Conservation (phyloP, 2,888 invertebrate species). For the Aelia acuminata region DNA sequence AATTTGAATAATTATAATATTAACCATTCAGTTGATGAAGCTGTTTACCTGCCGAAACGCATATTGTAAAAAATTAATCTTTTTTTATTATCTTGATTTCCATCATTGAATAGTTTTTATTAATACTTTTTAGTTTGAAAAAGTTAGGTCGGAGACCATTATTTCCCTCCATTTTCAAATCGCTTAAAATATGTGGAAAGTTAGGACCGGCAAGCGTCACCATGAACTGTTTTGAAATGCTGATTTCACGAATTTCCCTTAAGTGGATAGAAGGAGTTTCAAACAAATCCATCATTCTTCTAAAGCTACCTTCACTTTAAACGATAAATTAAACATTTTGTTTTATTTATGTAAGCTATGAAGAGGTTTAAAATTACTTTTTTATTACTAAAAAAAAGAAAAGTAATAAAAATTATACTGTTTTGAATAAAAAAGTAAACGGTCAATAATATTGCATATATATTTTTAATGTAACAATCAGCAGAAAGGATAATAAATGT, state of each 20-base stretch:
- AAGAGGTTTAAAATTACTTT: not conserved
- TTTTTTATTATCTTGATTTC: no score
- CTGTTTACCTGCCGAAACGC: no score
- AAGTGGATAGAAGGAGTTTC: slow-evolving; percentile 7
- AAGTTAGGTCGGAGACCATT: not conserved
- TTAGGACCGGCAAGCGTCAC: not conserved
- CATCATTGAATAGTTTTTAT: not conserved
- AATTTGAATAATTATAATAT: no score
- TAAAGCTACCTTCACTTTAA: not conserved
- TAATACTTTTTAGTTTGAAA: not conserved
- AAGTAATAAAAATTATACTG: no score
- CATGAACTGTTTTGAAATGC: slow-evolving; percentile 11
- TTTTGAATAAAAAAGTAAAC: no score
- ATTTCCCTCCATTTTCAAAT: not conserved
- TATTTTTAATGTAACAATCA: no score
- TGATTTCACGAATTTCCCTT: slow-evolving; percentile 23
- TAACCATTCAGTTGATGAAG: no score
- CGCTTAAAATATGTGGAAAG: slow-evolving; percentile 21
- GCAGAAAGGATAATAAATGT: no score
- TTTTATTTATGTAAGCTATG: not conserved
- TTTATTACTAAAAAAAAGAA: not conserved
- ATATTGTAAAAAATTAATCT: no score
- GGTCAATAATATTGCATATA: no score
- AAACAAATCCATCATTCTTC: not conserved
- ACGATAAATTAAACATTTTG: not conserved